Base-by-base conservation (phyloP, 2,888 invertebrate species). In the Platynereis dumerilii region DNA sequence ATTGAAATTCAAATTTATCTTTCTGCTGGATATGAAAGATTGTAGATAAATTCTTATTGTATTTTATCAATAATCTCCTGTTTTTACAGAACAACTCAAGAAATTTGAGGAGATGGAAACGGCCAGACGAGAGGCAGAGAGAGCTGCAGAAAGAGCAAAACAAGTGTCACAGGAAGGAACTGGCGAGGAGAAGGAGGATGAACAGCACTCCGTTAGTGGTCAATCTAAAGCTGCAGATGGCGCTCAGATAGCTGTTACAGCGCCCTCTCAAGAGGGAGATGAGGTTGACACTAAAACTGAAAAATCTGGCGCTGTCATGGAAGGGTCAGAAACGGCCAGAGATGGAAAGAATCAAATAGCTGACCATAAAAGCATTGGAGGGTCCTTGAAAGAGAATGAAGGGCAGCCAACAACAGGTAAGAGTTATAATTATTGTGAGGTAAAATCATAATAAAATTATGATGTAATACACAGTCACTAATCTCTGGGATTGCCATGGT, bases 61-160 rank as follows among this genome's bases (percentile, higher is more conserved):
- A n/a, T n/a, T n/a, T n/a, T n/a, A n/a, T n/a, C n/a, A n/a, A n/a
- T n/a, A n/a, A n/a, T n/a, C n/a, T n/a, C n/a, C n/a, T 34, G 12
- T 7, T 34, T 34, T 34, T 34, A 34, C 34, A 82, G 83, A 83
- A 54, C 81, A 80, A 76, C 75, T 80, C 74, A 78, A 76, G 71
- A 80, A 80, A 68, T 62, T 81, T 22, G 81, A 81, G 65, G 83
- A 83, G 68, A 73, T 70, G 60, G 83, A 83, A 66, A 72, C 75
- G 56, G 74, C 71, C 2, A 72, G 75, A 27, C 66, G 74, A 20
- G 79, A 78, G 57, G 78, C 75, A 5, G 77, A 78, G 63, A 79
- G 78, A 62, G 74, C 74, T n/a, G 77, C 76, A 26, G 76, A 75
- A 58, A 67, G 74, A 52, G 75, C 75, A 17, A 67, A 75, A 29